Conservation (phyloP, 1,140 invertebrate genomes). For the Solen grandis region DNA sequence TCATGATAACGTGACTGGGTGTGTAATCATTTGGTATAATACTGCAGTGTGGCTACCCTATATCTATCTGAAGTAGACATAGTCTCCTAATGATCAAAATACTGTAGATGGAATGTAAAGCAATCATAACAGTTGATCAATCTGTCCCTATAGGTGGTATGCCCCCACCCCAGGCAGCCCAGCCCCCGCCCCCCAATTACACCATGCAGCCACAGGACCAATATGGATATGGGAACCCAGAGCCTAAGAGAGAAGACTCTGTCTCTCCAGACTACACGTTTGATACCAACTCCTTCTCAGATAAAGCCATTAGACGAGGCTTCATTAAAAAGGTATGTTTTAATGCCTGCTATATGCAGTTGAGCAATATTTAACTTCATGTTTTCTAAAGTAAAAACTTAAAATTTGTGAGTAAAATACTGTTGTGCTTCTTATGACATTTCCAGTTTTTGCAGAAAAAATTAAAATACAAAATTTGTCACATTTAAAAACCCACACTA, state of each 20-base stretch:
- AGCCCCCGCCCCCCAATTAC: background rate
- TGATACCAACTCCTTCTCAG: constrained; percentile 61
- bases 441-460: too few species aligned
- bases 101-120: background rate
- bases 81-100: background rate
- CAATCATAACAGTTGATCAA: background rate
- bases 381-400: too few species aligned
- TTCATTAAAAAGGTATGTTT: constrained; percentile 74
- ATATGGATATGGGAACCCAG: constrained; percentile 18
- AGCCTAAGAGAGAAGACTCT: background rate
- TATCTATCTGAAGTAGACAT: background rate
- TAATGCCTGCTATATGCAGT: background rate
- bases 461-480: too few species aligned
- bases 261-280: constrained; percentile 10
- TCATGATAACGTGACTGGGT: too few species aligned
- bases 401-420: too few species aligned
- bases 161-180: background rate
- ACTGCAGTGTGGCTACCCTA: too few species aligned
- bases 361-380: background rate
- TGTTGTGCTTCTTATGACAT: too few species aligned
- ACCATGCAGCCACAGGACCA: background rate
- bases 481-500: too few species aligned
- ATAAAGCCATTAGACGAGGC: constrained; percentile 70
- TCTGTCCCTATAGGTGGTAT: constrained; percentile 5
- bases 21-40: too few species aligned